Percentiles rank a stretch among this genome's conserved stretches.
These are phyloP conservation scores for Pseudomugil tenellus DNA, from an alignment of 2,797 vertebrate species.

Conservation along the genomic window DNA sequence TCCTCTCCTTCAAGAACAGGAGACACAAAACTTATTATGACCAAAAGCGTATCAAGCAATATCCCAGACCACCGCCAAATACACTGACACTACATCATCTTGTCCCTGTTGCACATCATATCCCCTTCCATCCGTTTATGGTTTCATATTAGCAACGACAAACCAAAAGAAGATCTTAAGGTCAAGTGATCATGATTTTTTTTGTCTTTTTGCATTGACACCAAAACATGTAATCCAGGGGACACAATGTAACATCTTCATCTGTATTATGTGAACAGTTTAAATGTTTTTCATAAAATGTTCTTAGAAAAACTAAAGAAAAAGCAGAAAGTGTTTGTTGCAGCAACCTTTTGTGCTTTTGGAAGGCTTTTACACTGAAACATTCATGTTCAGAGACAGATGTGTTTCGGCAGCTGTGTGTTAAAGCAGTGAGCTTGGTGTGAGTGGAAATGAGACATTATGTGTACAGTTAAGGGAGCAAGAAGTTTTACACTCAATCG, in stretches of 20 bases:
- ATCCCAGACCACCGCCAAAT: background rate
- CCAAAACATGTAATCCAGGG: background rate
- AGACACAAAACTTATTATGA: background rate
- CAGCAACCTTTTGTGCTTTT: no score
- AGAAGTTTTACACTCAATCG: background rate
- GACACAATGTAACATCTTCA: background rate
- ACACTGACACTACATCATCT: background rate
- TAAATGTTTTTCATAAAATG: no score
- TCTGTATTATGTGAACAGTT: constrained; percentile 44
- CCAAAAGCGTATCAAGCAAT: background rate
- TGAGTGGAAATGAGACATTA: background rate
- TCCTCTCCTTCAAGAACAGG: no score
- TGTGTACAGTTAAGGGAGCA: background rate
- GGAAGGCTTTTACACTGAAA: background rate
- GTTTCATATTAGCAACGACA: background rate
- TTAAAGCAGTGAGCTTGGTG: background rate
- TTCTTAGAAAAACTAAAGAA: constrained; percentile 2
- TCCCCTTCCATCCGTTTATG: background rate
- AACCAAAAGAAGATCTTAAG: background rate
- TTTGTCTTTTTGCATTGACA: background rate
- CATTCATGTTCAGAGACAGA: constrained; percentile 3
- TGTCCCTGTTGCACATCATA: background rate
- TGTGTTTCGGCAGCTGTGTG: no score
- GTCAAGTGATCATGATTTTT: background rate
- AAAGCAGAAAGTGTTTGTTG: constrained; percentile 9